A percentile compares a stretch with the other conserved stretches of the same genome.
phyloP scores from a whole-genome alignment of 64 coral and sea anemone species.

The Dendronephthya gigantea region DNA sequence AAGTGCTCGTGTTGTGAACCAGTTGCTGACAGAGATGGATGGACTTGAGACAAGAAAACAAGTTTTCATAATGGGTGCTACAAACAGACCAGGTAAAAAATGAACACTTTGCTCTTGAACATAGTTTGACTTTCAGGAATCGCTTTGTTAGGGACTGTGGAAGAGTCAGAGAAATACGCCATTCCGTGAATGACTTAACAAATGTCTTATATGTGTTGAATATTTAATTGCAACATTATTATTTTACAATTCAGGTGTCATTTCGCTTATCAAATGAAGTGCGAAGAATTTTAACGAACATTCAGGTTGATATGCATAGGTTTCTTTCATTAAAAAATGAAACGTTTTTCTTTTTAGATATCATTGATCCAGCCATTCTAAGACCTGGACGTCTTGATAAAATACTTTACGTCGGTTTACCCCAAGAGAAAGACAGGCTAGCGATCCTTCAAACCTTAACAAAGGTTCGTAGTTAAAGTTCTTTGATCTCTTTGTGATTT shows the following conservation, averaged over 20 bases:
- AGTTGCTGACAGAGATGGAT: conserved; percentile 97
- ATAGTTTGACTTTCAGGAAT: not conserved
- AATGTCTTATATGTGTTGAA: too few relatives aligned
- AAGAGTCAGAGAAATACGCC: too few relatives aligned
- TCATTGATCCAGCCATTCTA: conserved; percentile 81
- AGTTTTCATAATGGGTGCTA: conserved; percentile 95
- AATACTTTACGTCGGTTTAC: conserved; percentile 88
- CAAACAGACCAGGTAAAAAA: conserved; percentile 84
- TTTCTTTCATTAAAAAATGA: too few relatives aligned
- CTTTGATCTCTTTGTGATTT: too few relatives aligned
- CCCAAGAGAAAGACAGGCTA: conserved; percentile 54
- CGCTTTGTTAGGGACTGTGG: too few relatives aligned
- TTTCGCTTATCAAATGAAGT: too few relatives aligned
- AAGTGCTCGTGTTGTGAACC: conserved; percentile 87
- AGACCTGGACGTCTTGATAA: conserved; percentile 95
- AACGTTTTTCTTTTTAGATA: conserved; percentile 49
- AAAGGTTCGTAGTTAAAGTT: conserved; percentile 33
- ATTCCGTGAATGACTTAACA: too few relatives aligned
- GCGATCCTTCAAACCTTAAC: conserved; percentile 82
- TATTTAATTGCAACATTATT: too few relatives aligned
- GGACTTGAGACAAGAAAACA: conserved; percentile 94
- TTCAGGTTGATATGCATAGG: too few relatives aligned
- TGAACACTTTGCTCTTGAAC: not conserved
- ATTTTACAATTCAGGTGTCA: too few relatives aligned
- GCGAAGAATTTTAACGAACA: too few relatives aligned